phyloP scores from a whole-genome alignment of 2,797 vertebrate species.

The Sciurus vulgaris region DNA sequence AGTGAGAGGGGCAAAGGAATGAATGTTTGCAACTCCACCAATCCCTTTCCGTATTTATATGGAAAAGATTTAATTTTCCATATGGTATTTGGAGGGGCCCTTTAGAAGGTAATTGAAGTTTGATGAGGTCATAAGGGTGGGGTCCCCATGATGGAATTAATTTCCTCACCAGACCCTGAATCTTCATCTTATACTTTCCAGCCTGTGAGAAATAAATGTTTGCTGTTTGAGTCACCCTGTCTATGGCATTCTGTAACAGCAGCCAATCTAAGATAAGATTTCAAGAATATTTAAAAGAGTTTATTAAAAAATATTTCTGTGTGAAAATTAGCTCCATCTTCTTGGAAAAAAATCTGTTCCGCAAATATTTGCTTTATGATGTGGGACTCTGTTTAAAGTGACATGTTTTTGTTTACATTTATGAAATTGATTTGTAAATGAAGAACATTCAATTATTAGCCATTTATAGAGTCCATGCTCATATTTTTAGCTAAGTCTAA shows the following conservation, averaged over 20 bases:
- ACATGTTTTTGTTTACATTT: background rate
- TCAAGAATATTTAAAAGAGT: background rate
- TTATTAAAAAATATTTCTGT: conserved; percentile 2
- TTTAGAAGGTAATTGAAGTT: background rate
- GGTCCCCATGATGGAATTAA: background rate
- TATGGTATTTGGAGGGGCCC: background rate
- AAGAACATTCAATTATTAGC: background rate
- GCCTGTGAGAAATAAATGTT: background rate
- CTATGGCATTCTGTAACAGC: background rate
- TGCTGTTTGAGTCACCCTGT: background rate
- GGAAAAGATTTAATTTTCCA: background rate
- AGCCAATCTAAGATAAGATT: background rate
- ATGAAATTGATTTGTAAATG: background rate
- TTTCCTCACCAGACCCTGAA: background rate
- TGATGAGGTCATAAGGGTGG: background rate
- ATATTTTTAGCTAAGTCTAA: background rate
- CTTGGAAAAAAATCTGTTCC: background rate
- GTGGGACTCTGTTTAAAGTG: background rate
- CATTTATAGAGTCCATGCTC: background rate
- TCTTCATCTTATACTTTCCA: background rate
- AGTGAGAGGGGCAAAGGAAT: background rate
- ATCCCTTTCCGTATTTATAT: too few relatives aligned
- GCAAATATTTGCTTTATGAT: background rate
- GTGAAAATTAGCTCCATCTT: background rate
- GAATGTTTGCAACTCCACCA: background rate